phyloP scores from a whole-genome alignment of 2,797 vertebrate genomes.

The Columba guinea region DNA sequence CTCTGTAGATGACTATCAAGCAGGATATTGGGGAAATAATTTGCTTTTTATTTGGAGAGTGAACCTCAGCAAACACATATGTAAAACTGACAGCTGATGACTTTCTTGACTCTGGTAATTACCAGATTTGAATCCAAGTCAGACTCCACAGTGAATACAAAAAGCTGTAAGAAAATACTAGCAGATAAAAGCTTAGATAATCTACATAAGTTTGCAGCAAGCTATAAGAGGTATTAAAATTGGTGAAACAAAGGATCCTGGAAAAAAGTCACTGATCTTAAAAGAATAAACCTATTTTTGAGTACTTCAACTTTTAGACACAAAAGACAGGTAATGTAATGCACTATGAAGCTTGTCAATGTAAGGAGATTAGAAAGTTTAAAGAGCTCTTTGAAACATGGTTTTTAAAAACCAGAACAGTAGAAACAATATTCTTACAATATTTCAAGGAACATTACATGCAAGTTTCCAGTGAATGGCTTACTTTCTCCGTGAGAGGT shows the following conservation, averaged over 20 bases:
- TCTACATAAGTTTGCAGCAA: background rate
- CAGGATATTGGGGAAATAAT: background rate
- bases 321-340: background rate
- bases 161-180: background rate
- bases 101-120: conserved; percentile 18
- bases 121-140: conserved; percentile 27
- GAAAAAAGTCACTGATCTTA: background rate
- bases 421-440: background rate
- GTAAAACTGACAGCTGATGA: background rate
- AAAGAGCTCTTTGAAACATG: background rate
- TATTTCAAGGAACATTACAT: background rate
- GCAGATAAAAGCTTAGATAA: background rate
- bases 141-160: background rate
- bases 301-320: background rate
- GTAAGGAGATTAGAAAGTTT: background rate
- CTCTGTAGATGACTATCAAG: background rate
- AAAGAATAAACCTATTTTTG: background rate
- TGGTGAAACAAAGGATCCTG: background rate
- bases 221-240: background rate
- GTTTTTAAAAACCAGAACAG: background rate
- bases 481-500: background rate
- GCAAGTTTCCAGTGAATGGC: background rate
- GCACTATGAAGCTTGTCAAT: background rate
- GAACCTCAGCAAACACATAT: background rate
- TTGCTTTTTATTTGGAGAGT: background rate